Evolutionary conservation across 1,140 invertebrate species (phyloP).

Genomic region (Leptestheria dahalacensis): DNA sequence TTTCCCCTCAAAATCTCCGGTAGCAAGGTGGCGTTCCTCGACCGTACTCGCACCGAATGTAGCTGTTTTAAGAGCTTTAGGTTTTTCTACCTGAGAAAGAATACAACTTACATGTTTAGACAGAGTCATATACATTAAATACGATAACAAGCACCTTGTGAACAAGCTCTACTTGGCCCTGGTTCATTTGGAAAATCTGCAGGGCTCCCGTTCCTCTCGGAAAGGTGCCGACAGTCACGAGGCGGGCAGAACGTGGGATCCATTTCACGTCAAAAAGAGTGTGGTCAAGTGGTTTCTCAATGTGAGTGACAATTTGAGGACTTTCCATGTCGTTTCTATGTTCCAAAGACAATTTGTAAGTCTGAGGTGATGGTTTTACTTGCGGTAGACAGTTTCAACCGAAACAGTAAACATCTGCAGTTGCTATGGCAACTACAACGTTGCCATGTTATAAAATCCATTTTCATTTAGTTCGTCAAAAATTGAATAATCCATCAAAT

Average conservation of each 20-base stretch:
- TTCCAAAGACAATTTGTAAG: no score
- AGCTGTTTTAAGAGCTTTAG: constrained; percentile 76
- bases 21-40: constrained; percentile 62
- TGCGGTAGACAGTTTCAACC: background rate
- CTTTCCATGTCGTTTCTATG: constrained; percentile 52
- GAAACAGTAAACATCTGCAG: background rate
- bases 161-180: constrained; percentile 51
- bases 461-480: no score
- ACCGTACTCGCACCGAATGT: constrained; percentile 77
- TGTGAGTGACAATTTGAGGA: constrained; percentile 77
- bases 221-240: constrained; percentile 70
- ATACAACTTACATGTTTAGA: constrained; percentile 7
- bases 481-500: no score
- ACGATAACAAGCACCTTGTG: constrained; percentile 38
- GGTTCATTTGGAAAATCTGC: constrained; percentile 69
- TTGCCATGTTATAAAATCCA: background rate
- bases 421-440: background rate
- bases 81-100: constrained; percentile 44
- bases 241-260: constrained; percentile 84
- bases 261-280: constrained; percentile 84
- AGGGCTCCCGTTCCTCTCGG: constrained; percentile 67
- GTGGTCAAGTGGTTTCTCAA: constrained; percentile 66
- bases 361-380: no score
- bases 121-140: background rate
- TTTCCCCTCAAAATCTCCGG: constrained; percentile 79